These are phyloP conservation scores for Mnemiopsis leidyi DNA, from an alignment of 37 sponge, comb jelly and placozoan genomes.

Conservation along the genomic window DNA sequence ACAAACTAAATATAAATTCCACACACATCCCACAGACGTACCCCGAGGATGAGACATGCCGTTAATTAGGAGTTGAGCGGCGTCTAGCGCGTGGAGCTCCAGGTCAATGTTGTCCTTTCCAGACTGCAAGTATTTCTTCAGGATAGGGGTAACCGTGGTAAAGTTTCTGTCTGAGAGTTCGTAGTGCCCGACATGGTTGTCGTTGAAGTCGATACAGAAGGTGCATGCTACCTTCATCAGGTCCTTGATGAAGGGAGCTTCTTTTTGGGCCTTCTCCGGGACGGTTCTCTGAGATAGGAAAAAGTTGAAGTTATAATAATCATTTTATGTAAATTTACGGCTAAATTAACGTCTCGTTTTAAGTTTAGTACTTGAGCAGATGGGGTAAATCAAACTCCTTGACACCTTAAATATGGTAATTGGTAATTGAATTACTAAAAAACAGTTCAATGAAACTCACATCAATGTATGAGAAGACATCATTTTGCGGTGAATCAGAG, in stretches of 20 bases:
- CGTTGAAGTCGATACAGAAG: neutral
- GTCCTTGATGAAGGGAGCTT: slow-evolving; percentile 44
- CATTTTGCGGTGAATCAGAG: neutral
- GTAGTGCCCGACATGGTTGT: neutral
- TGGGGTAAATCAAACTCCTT: no score
- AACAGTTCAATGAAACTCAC: no score
- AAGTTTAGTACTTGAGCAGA: no score
- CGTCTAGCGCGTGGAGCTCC: slow-evolving; percentile 31
- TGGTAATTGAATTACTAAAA: no score
- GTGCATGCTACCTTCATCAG: neutral
- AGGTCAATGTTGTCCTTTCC: neutral
- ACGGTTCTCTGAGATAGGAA: neutral
- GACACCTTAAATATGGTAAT: neutral
- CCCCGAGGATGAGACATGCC: slow-evolving; percentile 1
- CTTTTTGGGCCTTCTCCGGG: neutral
- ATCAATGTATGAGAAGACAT: slow-evolving; percentile 48
- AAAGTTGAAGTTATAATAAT: neutral
- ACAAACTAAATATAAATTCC: no score
- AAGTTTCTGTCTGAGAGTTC: slow-evolving; percentile 1
- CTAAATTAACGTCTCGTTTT: no score
- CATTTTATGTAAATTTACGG: neutral
- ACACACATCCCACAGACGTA: no score
- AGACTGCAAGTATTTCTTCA: slow-evolving; percentile 26
- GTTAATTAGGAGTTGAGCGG: neutral
- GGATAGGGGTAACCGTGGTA: neutral